A percentile compares a stretch with the other conserved stretches of the same genome.
Evolutionary conservation across 2,888 invertebrate genomes (phyloP).

Genomic region (Agrilus biguttatus): DNA sequence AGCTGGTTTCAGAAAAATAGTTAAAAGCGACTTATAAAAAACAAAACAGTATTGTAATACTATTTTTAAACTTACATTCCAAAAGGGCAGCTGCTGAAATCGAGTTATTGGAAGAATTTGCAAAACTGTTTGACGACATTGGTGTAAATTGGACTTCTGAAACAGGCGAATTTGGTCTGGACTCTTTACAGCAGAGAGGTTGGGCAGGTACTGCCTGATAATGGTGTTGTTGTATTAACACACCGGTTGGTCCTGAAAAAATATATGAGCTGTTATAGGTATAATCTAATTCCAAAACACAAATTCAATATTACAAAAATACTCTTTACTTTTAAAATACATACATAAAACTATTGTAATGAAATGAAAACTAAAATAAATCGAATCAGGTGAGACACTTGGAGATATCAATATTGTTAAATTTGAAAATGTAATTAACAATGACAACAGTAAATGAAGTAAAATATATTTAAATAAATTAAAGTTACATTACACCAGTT

Average conservation of each 20-base stretch:
- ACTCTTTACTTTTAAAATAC: too few relatives aligned
- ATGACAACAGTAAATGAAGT: too few relatives aligned
- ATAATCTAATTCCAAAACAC: background rate
- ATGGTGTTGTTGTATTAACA: conserved; percentile 85
- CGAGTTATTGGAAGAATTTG: conserved; percentile 1
- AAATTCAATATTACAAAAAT: too few relatives aligned
- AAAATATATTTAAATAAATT: too few relatives aligned
- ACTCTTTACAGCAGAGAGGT: conserved; percentile 11
- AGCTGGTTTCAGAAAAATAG: too few relatives aligned
- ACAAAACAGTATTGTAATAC: background rate
- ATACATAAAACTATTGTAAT: too few relatives aligned
- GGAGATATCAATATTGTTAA: too few relatives aligned
- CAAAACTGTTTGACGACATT: background rate
- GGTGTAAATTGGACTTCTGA: conserved; percentile 1
- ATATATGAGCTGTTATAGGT: conserved; percentile 2
- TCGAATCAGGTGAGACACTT: too few relatives aligned
- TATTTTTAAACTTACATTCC: conserved; percentile 31
- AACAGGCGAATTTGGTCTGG: conserved; percentile 4
- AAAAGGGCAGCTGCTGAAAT: conserved; percentile 32
- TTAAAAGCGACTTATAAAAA: background rate
- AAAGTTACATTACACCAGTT: too few relatives aligned
- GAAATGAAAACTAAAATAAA: too few relatives aligned
- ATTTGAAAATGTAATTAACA: too few relatives aligned
- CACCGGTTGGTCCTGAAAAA: conserved; percentile 64
- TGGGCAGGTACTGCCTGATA: conserved; percentile 71